Base-by-base conservation (phyloP, 2,797 vertebrate genomes). In the Geotrypetes seraphini region DNA sequence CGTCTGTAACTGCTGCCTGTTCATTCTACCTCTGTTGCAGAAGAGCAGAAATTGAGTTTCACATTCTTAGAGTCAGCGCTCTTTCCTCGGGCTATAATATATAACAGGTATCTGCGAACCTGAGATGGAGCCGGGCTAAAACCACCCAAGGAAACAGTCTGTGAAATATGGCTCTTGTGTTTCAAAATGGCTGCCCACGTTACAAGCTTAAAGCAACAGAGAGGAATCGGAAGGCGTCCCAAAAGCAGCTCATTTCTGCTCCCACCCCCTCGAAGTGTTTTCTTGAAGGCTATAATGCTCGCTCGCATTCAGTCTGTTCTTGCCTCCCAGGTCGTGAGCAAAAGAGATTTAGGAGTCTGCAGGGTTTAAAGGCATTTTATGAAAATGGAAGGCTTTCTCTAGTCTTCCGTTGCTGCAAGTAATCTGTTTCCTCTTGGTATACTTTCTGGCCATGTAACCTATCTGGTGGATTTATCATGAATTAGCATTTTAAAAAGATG, bases 161-260 rank as follows among this genome's bases (percentile, higher is more conserved):
- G 4, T 18, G 14, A 6, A 26, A 29, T 12, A 3, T 32, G 50
- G 40, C 8, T 15, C 18, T 13, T 5, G 5, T 28, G 13, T 8
- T 31, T 50, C 1, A 55, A 54, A 48, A 37, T 19, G 2, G 14
- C 19, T 29, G 2, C 12, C 22, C 33, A n/a, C 5, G 1, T 30
- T 57, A 40, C 57, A 42, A 28, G 22, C 33, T 7, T 2, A 18
- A 28, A 14, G 30, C 43, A 10, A 4, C 19, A 41, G 8, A 41
- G 47, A 34, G 31, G 1, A 16, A 20, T 11, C 16, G 31, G 29
- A 34, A 16, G 39, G 48, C 6, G 34, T 31, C 28, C 43, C 19
- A 19, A n/a, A 22, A 36, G 35, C 19, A 41, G 39, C 35, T 29
- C 1, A 12, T 26, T 47, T 52, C 19, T 33, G 1, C 3, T 19